Percentiles rank a stretch among this genome's conserved stretches.
Evolutionary conservation across 2,113 vertebrate species (phyloP).

Genomic region (Archocentrus centrarchus): DNA sequence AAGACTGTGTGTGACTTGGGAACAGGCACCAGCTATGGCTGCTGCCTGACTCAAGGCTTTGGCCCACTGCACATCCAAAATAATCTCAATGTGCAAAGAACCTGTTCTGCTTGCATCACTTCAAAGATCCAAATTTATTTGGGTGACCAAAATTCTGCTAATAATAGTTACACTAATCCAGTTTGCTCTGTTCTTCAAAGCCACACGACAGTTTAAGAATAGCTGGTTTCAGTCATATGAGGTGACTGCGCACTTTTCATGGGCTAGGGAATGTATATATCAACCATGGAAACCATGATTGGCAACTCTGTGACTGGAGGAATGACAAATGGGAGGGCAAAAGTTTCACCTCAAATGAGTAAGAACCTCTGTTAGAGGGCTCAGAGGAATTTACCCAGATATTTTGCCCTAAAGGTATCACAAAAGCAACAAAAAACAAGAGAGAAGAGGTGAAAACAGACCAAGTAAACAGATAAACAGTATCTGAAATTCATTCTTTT

Average conservation of each 20-base stretch:
- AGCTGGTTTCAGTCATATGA: neutral
- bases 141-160: too few species aligned
- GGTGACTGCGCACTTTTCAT: neutral
- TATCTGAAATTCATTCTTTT: neutral
- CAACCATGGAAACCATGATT: neutral
- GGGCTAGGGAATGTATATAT: accelerated
- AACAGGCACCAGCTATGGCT: neutral
- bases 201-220: neutral
- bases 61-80: neutral
- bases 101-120: neutral
- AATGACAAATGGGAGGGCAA: neutral
- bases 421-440: neutral
- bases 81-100: neutral
- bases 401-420: neutral
- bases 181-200: neutral
- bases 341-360: neutral
- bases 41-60: accelerated
- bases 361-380: neutral
- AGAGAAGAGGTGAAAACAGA: neutral
- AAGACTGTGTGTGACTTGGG: neutral
- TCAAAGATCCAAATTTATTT: neutral
- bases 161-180: too few species aligned
- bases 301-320: neutral
- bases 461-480: neutral
- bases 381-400: neutral